phyloP scores from a whole-genome alignment of 2,888 invertebrate genomes.

The Hipparchia semele region DNA sequence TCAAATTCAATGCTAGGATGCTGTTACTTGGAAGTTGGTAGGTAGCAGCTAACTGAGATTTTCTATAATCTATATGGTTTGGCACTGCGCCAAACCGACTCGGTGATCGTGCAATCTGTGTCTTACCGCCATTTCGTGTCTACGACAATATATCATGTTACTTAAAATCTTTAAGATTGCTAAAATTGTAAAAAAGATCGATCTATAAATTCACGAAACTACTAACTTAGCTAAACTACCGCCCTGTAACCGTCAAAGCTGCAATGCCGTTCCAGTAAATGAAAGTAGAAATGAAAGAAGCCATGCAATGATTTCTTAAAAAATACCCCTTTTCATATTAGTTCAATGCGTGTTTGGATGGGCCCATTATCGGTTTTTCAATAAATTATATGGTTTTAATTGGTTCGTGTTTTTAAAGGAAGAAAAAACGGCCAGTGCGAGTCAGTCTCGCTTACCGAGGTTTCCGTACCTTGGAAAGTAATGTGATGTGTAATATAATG shows the following conservation, averaged over 20 bases:
- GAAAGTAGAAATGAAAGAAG: no score
- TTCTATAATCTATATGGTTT: slow-evolving; percentile 15
- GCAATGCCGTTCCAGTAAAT: background rate
- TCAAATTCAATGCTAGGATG: background rate
- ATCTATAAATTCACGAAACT: background rate
- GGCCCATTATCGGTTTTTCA: no score
- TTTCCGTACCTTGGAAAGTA: no score
- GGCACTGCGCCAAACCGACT: slow-evolving; percentile 18
- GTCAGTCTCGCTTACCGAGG: no score
- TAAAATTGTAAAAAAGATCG: background rate
- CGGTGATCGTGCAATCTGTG: slow-evolving; percentile 9
- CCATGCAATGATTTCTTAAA: no score
- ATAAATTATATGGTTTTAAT: no score
- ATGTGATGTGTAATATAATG: no score
- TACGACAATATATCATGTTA: slow-evolving; percentile 8
- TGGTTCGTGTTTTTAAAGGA: no score
- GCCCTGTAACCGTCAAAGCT: background rate
- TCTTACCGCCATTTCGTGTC: slow-evolving; percentile 11
- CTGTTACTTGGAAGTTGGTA: background rate
- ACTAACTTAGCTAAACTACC: background rate
- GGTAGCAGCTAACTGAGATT: slow-evolving; percentile 12
- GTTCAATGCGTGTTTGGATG: no score
- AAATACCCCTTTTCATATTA: no score
- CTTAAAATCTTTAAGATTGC: background rate
- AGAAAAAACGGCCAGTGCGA: no score